Evolutionary conservation across 1,140 invertebrate species (phyloP).

Genomic region (Gryllus bimaculatus): DNA sequence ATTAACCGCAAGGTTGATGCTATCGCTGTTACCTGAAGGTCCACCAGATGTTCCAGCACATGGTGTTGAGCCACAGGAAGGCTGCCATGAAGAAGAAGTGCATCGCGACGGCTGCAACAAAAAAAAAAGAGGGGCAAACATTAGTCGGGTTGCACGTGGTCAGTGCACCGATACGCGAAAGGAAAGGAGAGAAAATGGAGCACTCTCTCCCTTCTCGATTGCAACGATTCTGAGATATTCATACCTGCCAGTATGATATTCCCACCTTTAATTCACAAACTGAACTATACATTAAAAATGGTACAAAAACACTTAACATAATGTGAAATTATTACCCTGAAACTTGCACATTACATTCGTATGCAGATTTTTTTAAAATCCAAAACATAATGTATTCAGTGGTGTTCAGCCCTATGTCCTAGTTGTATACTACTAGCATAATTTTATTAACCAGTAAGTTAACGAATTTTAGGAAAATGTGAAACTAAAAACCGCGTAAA

Average conservation of each 20-base stretch:
- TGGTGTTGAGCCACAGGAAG: slow-evolving; percentile 93
- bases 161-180: not conserved
- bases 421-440: too few relatives aligned
- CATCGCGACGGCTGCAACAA: slow-evolving; percentile 65
- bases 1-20: slow-evolving; percentile 4
- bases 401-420: too few relatives aligned
- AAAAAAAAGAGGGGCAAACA: slow-evolving; percentile 30
- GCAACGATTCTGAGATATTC: not conserved
- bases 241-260: not conserved
- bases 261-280: not conserved
- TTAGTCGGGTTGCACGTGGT: too few relatives aligned
- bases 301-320: not conserved
- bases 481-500: too few relatives aligned
- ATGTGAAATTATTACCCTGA: too few relatives aligned
- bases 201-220: not conserved
- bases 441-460: too few relatives aligned
- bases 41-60: slow-evolving; percentile 94
- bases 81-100: slow-evolving; percentile 90
- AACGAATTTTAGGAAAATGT: too few relatives aligned
- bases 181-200: too few relatives aligned
- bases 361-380: too few relatives aligned
- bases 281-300: not conserved
- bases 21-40: slow-evolving; percentile 61
- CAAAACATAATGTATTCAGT: too few relatives aligned
- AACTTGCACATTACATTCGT: too few relatives aligned